Percentiles rank a stretch among this genome's conserved stretches.
Evolutionary conservation across 2,888 invertebrate genomes (phyloP).

Genomic region (Lithophane socia): DNA sequence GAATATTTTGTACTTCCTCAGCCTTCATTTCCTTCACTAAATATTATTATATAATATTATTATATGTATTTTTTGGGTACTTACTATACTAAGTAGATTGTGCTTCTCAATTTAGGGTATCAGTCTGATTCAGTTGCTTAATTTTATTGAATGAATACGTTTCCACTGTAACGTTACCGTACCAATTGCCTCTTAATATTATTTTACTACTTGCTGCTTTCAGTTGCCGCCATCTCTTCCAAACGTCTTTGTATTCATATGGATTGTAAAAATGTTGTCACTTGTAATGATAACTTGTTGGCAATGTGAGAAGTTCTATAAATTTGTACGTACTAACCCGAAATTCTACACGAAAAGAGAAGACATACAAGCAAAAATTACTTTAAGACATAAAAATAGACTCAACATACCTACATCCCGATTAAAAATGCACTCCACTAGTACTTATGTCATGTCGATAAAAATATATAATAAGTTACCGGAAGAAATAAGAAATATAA

Average conservation of each 20-base stretch:
- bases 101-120: not conserved
- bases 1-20: not conserved
- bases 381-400: too few relatives aligned
- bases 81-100: not conserved
- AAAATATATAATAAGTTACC: too few relatives aligned
- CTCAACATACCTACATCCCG: too few relatives aligned
- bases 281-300: not conserved
- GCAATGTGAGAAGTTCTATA: not conserved
- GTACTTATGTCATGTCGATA: too few relatives aligned
- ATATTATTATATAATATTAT: too few relatives aligned
- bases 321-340: too few relatives aligned
- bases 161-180: not conserved
- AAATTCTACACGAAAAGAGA: too few relatives aligned
- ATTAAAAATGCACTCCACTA: too few relatives aligned
- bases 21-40: not conserved
- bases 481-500: too few relatives aligned
- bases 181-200: not conserved
- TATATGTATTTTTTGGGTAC: too few relatives aligned
- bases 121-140: not conserved
- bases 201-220: not conserved
- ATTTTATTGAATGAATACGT: not conserved
- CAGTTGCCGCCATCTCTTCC: not conserved
- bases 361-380: too few relatives aligned
- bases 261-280: not conserved
- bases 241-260: accelerated